Conservation (phyloP, 2,888 invertebrate species). For the Cetonia aurata region DNA sequence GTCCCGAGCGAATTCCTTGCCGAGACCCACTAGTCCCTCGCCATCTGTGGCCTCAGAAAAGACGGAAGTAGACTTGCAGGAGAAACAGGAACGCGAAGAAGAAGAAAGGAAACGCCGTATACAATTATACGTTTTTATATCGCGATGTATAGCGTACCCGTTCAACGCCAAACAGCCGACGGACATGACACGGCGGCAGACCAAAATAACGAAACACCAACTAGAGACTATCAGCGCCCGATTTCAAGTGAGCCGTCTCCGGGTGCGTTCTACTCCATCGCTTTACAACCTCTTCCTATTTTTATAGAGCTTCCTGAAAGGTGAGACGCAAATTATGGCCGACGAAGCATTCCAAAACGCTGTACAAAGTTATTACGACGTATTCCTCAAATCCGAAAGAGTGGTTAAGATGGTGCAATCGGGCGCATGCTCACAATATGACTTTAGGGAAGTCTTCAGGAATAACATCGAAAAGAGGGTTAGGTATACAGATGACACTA, state of each 20-base stretch:
- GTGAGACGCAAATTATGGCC: conserved; percentile 97
- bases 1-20: conserved; percentile 76
- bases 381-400: conserved; percentile 97
- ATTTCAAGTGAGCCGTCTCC: conserved; percentile 80
- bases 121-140: conserved; percentile 98
- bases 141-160: conserved; percentile 97
- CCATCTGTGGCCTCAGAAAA: conserved; percentile 93
- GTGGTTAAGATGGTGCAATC: conserved; percentile 97
- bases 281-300: conserved; percentile 35
- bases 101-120: conserved; percentile 95
- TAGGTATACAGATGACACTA: conserved; percentile 69
- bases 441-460: conserved; percentile 98
- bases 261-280: neutral
- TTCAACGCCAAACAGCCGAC: conserved; percentile 99
- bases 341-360: conserved; percentile 99
- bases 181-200: conserved; percentile 96
- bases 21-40: conserved; percentile 89
- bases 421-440: conserved; percentile 98
- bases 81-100: conserved; percentile 95
- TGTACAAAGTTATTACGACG: conserved; percentile 94
- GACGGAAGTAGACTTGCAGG: conserved; percentile 86
- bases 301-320: conserved; percentile 90
- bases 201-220: conserved; percentile 96
- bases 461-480: conserved; percentile 99
- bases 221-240: conserved; percentile 93